phyloP scores from a whole-genome alignment of 2,888 invertebrate genomes.

The Heliconius ethilla region DNA sequence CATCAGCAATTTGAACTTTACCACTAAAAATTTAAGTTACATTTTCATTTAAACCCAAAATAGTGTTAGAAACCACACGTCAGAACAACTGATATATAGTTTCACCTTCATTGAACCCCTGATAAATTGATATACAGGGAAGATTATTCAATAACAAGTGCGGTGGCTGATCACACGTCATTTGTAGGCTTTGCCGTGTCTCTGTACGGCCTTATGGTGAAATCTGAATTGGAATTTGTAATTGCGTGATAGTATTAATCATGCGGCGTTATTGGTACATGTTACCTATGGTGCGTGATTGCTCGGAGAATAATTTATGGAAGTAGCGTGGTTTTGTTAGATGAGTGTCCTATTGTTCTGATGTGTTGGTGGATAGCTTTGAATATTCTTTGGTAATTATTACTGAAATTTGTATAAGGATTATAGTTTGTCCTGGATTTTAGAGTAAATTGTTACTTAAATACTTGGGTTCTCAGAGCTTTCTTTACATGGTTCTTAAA shows the following conservation, averaged over 20 bases:
- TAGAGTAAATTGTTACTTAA: neutral
- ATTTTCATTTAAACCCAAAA: slow-evolving; percentile 28
- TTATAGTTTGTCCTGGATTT: neutral
- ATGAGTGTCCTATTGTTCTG: neutral
- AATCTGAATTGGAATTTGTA: slow-evolving; percentile 57
- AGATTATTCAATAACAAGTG: slow-evolving; percentile 81
- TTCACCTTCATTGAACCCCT: slow-evolving; percentile 80
- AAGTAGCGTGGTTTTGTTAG: neutral
- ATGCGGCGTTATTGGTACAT: slow-evolving; percentile 23
- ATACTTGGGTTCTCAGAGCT: neutral
- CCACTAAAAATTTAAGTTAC: neutral
- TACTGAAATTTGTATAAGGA: neutral
- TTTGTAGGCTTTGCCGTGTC: slow-evolving; percentile 56
- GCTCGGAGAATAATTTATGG: slow-evolving; percentile 20
- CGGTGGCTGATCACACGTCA: slow-evolving; percentile 64
- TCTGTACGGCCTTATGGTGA: slow-evolving; percentile 52
- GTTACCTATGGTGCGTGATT: slow-evolving; percentile 22
- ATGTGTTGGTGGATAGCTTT: neutral
- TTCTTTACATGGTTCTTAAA: neutral
- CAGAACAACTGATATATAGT: slow-evolving; percentile 77
- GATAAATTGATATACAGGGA: slow-evolving; percentile 78
- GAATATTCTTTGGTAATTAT: neutral
- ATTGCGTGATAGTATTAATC: slow-evolving; percentile 44
- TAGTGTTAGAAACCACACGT: slow-evolving; percentile 54
- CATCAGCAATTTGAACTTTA: slow-evolving; percentile 31